Evolutionary conservation across 37 sponge, comb jelly and placozoan species (phyloP).

Genomic region (Geodia barretti): DNA sequence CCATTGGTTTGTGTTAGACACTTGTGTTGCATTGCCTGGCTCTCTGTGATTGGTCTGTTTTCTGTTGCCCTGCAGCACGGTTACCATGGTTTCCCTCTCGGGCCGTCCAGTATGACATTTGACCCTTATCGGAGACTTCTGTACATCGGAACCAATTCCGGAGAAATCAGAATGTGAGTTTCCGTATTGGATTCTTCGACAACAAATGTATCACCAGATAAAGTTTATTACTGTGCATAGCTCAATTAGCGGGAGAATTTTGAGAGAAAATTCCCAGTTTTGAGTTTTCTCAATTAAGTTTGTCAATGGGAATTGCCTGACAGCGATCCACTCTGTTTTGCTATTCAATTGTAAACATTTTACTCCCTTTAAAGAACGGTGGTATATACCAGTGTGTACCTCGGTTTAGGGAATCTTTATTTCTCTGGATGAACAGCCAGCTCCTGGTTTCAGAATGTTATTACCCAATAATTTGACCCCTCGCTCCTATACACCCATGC

Average conservation of each 20-base stretch:
- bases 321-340: not conserved
- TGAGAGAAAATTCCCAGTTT: not conserved
- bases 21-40: not conserved
- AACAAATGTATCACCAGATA: too few species aligned
- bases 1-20: not conserved
- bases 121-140: constrained; percentile 64
- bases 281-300: not conserved
- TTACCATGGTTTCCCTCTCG: constrained; percentile 82
- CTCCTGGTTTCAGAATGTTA: too few species aligned
- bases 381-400: too few species aligned
- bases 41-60: not conserved
- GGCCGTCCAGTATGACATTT: constrained; percentile 79
- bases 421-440: too few species aligned
- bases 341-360: too few species aligned
- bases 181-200: too few species aligned
- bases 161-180: constrained; percentile 82
- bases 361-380: too few species aligned
- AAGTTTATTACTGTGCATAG: too few species aligned
- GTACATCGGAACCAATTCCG: constrained; percentile 74
- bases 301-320: not conserved
- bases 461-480: too few species aligned
- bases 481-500: too few species aligned
- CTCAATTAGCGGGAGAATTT: too few species aligned
- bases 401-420: too few species aligned
- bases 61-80: constrained; percentile 56